phyloP scores from a whole-genome alignment of 2,113 vertebrate species.

The Spea bombifrons region DNA sequence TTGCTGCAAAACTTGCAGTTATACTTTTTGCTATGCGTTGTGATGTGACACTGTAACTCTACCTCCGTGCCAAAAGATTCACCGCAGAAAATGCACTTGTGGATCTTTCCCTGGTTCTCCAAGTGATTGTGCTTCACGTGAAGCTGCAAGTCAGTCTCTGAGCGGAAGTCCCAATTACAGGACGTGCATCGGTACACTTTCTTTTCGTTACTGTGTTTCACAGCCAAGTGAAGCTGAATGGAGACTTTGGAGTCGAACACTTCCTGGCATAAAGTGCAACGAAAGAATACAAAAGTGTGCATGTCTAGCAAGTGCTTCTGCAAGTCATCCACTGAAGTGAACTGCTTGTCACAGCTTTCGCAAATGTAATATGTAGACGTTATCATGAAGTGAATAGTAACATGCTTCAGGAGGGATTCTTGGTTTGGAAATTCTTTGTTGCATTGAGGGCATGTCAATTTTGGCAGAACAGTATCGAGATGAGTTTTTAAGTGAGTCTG shows the following conservation, averaged over 20 bases:
- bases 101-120: slow-evolving; percentile 87
- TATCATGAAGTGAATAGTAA: slow-evolving; percentile 95
- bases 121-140: slow-evolving; percentile 96
- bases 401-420: slow-evolving; percentile 92
- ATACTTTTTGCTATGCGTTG: slow-evolving; percentile 97
- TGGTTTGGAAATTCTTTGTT: slow-evolving; percentile 98
- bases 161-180: slow-evolving; percentile 97
- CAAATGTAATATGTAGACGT: slow-evolving; percentile 97
- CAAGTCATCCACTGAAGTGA: slow-evolving; percentile 94
- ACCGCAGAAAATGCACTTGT: slow-evolving; percentile 95
- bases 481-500: slow-evolving; percentile 97
- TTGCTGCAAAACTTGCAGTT: slow-evolving; percentile 98
- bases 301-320: slow-evolving; percentile 97
- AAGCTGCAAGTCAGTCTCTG: slow-evolving; percentile 90
- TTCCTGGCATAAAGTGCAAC: slow-evolving; percentile 95
- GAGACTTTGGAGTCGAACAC: slow-evolving; percentile 98
- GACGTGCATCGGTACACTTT: slow-evolving; percentile 95
- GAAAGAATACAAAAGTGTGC: slow-evolving; percentile 98
- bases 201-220: slow-evolving; percentile 97
- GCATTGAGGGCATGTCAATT: slow-evolving; percentile 94
- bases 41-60: slow-evolving; percentile 97
- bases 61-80: slow-evolving; percentile 97
- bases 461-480: slow-evolving; percentile 86
- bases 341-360: slow-evolving; percentile 98
- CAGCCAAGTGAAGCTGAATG: slow-evolving; percentile 93